Percentiles rank a stretch among this genome's conserved stretches.
Evolutionary conservation across 2,888 invertebrate genomes (phyloP).

Genomic region (Ennomos fuscantarius): DNA sequence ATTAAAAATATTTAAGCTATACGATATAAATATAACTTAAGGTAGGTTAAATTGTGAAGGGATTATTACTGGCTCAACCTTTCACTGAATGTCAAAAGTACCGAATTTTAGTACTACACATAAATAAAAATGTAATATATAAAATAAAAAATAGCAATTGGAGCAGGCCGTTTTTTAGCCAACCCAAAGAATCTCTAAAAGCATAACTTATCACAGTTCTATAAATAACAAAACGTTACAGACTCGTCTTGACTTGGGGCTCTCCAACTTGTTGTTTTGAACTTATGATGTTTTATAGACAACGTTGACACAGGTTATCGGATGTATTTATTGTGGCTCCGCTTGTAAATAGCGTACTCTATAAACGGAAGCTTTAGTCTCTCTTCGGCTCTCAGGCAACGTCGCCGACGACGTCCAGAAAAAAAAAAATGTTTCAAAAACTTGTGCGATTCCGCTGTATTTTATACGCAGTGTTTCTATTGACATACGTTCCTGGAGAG

Average conservation of each 20-base stretch:
- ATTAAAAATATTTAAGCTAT: no score
- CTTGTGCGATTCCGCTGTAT: constrained; percentile 52
- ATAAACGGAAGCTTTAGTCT: constrained; percentile 74
- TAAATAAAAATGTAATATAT: constrained; percentile 37
- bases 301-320: constrained; percentile 80
- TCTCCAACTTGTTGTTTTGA: constrained; percentile 79
- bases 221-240: constrained; percentile 72
- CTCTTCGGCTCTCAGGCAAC: constrained; percentile 50
- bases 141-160: constrained; percentile 6
- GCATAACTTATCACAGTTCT: constrained; percentile 69
- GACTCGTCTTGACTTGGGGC: constrained; percentile 64
- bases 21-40: no score
- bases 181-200: constrained; percentile 67
- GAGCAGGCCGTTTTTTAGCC: constrained; percentile 37
- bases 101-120: background rate
- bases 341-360: constrained; percentile 50
- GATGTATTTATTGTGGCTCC: constrained; percentile 73
- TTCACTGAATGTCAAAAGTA: no score
- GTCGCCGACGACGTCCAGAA: constrained; percentile 35
- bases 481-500: constrained; percentile 53
- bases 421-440: constrained; percentile 59
- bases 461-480: constrained; percentile 55
- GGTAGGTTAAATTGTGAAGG: no score
- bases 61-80: no score
- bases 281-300: constrained; percentile 72